Evolutionary conservation across 1,140 invertebrate genomes (phyloP), one percentile per base, ranked within the genome.

Genomic region (Calycopis cecrops): DNA sequence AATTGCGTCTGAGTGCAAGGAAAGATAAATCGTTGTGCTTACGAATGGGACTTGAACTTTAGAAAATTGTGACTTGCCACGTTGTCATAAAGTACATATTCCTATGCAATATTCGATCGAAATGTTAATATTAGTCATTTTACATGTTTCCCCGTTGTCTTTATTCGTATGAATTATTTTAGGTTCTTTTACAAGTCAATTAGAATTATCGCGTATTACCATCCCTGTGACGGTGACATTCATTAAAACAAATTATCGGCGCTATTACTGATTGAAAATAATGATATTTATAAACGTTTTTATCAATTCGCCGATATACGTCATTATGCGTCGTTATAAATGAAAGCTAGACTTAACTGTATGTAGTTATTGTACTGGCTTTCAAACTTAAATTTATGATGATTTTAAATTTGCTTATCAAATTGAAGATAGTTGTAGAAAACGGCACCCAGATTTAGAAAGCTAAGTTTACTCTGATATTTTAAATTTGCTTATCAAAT

Each of bases 1-100:
- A 85, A 85, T 85, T 83, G 76, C 76, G 69, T 71, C 67, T 63
- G 66, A 69, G 69, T 77, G 71, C 72, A 75, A 68, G 69, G 67
- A 59, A 79, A 82, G 81, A 85, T 82, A 85, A 81, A 85, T 81
- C 72, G 70, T 68, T 50, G 69, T 54, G 60, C 60, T 68, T 60
- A 62, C 62, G 59, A 64, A 67, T 68, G 62, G 52, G 42, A 48
- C 48, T 34, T 55, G 21, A 28, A 28, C 34, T 38, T 60, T 50
- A n/a, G 49, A 52, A 55, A 65, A 42, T 21, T 38, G 59, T 35
- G 35, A 1, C 38, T 55, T 53, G 64, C 34, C 21, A 11, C 0
- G 1, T 42, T 4, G 16, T 0, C 10, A 62, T 65, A 52, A 21
- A 34, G 40, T 56, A 28, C 47, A 52, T 40, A 60, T 55, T 63